Percentiles rank a stretch among this genome's conserved stretches.
phyloP scores from a whole-genome alignment of 2,797 vertebrate species.

The Clamator glandarius region DNA sequence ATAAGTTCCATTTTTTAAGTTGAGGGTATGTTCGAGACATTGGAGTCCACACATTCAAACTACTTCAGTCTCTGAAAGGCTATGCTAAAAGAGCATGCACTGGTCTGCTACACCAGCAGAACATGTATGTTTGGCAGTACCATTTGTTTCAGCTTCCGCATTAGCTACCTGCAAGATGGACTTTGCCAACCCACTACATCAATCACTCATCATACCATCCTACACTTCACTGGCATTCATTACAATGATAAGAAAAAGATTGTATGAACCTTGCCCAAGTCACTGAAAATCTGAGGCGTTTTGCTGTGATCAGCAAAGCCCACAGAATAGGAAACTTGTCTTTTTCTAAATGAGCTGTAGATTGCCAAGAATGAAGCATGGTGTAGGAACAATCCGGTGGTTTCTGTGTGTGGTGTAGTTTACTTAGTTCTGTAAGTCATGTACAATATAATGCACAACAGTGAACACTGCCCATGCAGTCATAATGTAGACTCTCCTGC shows the following conservation, averaged over 20 bases:
- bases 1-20: background rate
- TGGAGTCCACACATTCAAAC: background rate
- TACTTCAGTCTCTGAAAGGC: background rate
- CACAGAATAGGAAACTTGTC: background rate
- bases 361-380: fast-evolving
- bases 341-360: background rate
- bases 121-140: background rate
- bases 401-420: background rate
- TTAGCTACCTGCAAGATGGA: background rate
- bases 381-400: background rate
- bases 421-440: background rate
- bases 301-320: background rate
- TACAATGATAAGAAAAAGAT: background rate
- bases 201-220: background rate
- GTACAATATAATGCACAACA: background rate
- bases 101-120: background rate
- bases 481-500: background rate
- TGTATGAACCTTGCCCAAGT: background rate
- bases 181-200: background rate
- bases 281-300: background rate
- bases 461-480: background rate
- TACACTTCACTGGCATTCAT: background rate
- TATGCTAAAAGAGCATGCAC: background rate
- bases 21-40: background rate
- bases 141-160: background rate